These are phyloP conservation scores for Cecropterus lyciades DNA, from an alignment of 1,140 invertebrate genomes.

Conservation along the genomic window DNA sequence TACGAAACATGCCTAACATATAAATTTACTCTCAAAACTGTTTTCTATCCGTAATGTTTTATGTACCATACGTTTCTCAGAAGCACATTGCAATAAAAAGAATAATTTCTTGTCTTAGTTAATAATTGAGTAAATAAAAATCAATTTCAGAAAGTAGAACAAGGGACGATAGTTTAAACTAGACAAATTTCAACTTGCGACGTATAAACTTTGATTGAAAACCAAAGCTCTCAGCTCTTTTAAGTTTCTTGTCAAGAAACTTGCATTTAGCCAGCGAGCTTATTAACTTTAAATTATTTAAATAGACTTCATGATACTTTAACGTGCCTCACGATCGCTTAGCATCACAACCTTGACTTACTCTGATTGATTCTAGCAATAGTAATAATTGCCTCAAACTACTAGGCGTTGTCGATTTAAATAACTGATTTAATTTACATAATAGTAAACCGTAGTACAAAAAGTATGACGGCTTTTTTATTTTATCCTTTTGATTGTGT, in stretches of 20 bases:
- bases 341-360: constrained; percentile 51
- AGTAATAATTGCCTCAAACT: constrained; percentile 41
- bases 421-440: constrained; percentile 24
- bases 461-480: not conserved
- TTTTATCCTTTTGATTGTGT: not conserved
- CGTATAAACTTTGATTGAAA: constrained; percentile 46
- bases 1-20: too few species aligned
- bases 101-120: too few species aligned
- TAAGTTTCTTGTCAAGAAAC: constrained; percentile 1
- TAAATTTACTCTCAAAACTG: too few species aligned
- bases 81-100: too few species aligned
- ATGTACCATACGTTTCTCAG: too few species aligned
- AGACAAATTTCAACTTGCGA: constrained; percentile 40
- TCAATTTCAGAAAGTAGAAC: constrained; percentile 5
- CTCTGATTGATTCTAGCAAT: constrained; percentile 33
- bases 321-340: constrained; percentile 58
- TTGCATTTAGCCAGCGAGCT: constrained; percentile 1
- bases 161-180: constrained; percentile 39
- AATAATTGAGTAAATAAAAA: not conserved
- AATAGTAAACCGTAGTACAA: constrained; percentile 2
- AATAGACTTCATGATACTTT: constrained; percentile 32
- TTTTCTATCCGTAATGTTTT: too few species aligned
- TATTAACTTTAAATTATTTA: constrained; percentile 39
- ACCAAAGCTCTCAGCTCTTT: constrained; percentile 36
- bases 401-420: constrained; percentile 44